These are phyloP conservation scores for Diarsia mendica DNA, from an alignment of 2,888 invertebrate species.

Conservation along the genomic window DNA sequence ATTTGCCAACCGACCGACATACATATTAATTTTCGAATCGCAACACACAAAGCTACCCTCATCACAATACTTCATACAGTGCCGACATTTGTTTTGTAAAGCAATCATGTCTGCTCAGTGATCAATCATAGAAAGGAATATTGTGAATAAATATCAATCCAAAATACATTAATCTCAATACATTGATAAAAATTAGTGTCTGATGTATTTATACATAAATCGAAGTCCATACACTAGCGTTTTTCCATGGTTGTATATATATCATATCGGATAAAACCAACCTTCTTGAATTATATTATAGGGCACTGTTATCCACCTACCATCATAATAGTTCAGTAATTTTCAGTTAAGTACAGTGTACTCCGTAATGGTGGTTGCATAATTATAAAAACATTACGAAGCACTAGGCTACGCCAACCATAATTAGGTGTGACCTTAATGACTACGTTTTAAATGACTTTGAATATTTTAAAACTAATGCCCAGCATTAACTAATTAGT, in stretches of 20 bases:
- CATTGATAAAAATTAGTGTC: constrained; percentile 21
- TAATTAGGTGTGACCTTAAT: constrained; percentile 41
- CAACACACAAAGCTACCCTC: constrained; percentile 21
- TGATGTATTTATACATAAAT: not conserved
- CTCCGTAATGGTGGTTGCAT: not conserved
- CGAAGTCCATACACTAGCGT: too few species aligned
- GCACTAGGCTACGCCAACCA: constrained; percentile 3
- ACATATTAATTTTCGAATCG: constrained; percentile 29
- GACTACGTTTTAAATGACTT: constrained; percentile 21
- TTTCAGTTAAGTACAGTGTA: not conserved
- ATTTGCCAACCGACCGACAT: constrained; percentile 18
- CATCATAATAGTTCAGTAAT: not conserved
- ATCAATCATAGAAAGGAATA: constrained; percentile 38
- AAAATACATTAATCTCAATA: not conserved
- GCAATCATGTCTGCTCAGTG: constrained; percentile 29
- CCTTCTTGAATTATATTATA: too few species aligned
- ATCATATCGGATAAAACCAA: too few species aligned
- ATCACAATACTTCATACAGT: constrained; percentile 14
- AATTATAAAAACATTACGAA: constrained; percentile 19
- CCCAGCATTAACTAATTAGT: constrained; percentile 38
- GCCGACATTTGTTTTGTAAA: constrained; percentile 30
- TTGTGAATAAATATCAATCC: constrained; percentile 4
- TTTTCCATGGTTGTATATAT: too few species aligned
- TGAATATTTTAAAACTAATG: constrained; percentile 42
- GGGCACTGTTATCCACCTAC: not conserved